Evolutionary conservation across 2,113 vertebrate genomes (phyloP), one percentile per base, ranked within the genome.

Genomic region (Uria aalge): DNA sequence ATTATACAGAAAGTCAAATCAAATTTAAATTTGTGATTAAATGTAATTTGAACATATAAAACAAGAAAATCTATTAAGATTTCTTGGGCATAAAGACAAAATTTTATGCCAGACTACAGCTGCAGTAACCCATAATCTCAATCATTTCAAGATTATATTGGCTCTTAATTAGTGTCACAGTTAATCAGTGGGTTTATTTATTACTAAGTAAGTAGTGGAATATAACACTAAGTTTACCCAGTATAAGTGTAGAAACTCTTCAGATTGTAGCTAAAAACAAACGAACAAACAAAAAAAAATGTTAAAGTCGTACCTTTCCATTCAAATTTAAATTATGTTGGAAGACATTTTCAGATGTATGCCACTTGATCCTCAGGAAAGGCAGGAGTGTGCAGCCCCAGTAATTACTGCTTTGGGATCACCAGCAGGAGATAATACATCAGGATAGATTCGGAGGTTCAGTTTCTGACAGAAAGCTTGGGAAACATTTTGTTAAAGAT

Each of bases 71-170:
- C 12, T 36, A 12, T 63, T 29, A 34, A 52, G 13, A 4, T 83
- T 90, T 45, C n/a, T 76, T 15, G 12, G 14, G 18, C 43, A 52
- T 52, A 23, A 89, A 76, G 53, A 32, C 59, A 94, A 69, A 26
- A 11, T 59, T 62, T 68, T 78, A 52, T 81, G 30, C 22, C 56
- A 84, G n/a, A 55, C 18, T 88, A 32, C n/a, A 38, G 27, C 41
- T 91, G 66, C 74, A 92, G 41, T 85, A 76, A 60, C n/a, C 32
- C 20, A 27, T 88, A 92, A 93, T 38, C 41, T 59, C 69, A 93
- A 69, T 66, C 11, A 41, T 90, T 93, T 80, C 45, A 66, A 78
- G 43, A 77, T 62, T 85, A 21, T 69, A 45, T 50, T 78, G n/a
- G 9, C 16, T 91, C 1, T 85, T 95, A 74, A 48, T 75, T 91